Evolutionary conservation across 2,797 vertebrate genomes (phyloP).

Genomic region (Cetoscarus ocellatus): DNA sequence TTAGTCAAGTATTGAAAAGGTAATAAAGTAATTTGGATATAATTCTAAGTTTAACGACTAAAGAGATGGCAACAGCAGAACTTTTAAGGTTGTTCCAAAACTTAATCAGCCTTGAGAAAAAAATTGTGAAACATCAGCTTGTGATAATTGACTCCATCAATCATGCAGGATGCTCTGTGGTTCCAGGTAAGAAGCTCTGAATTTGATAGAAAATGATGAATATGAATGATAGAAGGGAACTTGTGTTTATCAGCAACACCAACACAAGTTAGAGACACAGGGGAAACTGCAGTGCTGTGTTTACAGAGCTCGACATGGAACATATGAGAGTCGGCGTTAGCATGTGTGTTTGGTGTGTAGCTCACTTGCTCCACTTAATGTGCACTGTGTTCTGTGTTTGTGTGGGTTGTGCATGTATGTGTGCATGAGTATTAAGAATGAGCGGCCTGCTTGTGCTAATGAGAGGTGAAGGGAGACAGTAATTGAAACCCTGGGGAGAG

Average conservation of each 20-base stretch:
- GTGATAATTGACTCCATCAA: slow-evolving; percentile 73
- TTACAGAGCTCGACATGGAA: slow-evolving; percentile 70
- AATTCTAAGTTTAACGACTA: slow-evolving; percentile 26
- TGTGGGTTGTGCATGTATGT: slow-evolving; percentile 26
- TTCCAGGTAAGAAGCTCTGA: slow-evolving; percentile 59
- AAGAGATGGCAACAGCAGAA: slow-evolving; percentile 23
- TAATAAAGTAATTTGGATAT: slow-evolving; percentile 12
- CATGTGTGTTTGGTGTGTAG: slow-evolving; percentile 26
- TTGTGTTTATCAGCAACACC: slow-evolving; percentile 51
- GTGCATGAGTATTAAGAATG: slow-evolving; percentile 70
- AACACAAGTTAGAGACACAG: slow-evolving; percentile 47
- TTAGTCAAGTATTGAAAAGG: slow-evolving; percentile 10
- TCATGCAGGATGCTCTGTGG: slow-evolving; percentile 52
- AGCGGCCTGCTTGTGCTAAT: slow-evolving; percentile 81
- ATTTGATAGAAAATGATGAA: slow-evolving; percentile 60
- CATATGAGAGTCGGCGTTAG: slow-evolving; percentile 55
- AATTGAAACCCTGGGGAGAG: slow-evolving; percentile 84
- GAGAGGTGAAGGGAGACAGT: slow-evolving; percentile 86
- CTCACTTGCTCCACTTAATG: slow-evolving; percentile 44
- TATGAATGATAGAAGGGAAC: slow-evolving; percentile 55
- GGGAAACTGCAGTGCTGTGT: slow-evolving; percentile 52
- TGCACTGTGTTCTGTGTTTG: slow-evolving; percentile 32
- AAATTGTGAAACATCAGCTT: slow-evolving; percentile 64
- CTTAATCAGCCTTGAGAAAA: slow-evolving; percentile 64
- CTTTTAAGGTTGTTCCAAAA: slow-evolving; percentile 48